These are phyloP conservation scores for Nothocercus nigrocapillus DNA, from an alignment of 2,113 vertebrate genomes.

Conservation along the genomic window DNA sequence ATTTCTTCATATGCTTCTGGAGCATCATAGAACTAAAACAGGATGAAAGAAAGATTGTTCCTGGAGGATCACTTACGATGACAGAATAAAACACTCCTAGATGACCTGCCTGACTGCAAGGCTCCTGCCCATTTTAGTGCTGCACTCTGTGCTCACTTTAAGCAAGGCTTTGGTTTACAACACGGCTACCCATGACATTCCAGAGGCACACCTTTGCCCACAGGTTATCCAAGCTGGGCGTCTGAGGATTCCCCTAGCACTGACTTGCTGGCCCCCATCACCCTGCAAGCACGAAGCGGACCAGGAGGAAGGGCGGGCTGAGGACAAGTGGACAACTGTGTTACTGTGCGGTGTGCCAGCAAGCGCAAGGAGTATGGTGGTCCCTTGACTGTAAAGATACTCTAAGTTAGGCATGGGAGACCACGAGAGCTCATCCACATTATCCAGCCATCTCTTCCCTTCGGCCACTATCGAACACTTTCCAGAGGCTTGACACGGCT, in stretches of 20 bases:
- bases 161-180: neutral
- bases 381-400: neutral
- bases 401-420: neutral
- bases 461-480: neutral
- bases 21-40: conserved; percentile 88
- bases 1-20: conserved; percentile 90
- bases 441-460: neutral
- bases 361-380: neutral
- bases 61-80: no score
- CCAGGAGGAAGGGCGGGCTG: neutral
- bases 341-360: neutral
- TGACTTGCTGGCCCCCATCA: neutral
- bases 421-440: neutral
- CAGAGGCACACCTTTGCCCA: neutral
- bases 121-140: neutral
- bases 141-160: neutral
- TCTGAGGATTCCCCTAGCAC: neutral
- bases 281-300: rapidly evolving
- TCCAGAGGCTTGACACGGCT: neutral
- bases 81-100: neutral
- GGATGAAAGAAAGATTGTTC: neutral
- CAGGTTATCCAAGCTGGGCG: rapidly evolving
- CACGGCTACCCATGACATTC: no score
- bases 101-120: neutral
- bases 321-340: neutral